Evolutionary conservation across 2,888 invertebrate genomes (phyloP), one percentile per base, ranked within the genome.

Genomic region (Pseudanteris insignis): DNA sequence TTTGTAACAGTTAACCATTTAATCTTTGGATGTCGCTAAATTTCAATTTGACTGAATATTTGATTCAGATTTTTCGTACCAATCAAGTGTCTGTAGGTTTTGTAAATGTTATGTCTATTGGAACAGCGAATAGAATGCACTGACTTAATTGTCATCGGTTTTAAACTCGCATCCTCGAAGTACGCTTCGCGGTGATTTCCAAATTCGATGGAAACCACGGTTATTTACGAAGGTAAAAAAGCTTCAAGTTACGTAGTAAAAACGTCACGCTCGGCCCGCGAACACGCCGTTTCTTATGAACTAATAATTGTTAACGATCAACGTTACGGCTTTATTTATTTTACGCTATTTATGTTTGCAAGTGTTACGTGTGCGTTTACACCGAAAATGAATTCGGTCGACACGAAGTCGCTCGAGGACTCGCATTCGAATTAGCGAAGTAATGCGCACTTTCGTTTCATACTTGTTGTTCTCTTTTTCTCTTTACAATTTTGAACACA

Each of bases 401-500:
- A 64, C 37, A 36, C 24, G 28, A 54, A 57, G 54, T 54, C 30
- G 30, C 26, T 57, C 38, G 36, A 57, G 46, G 47, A 15, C 36
- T 57, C 36, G 47, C 47, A 21, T 38, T 33, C 24, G 34, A 51
- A 44, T 50, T 36, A 2, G n/a, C n/a, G n/a, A 36, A 51, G 30
- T 44, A 28, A 53, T 28, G 26, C 47, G 41, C 41, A 25, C 33
- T 53, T 36, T 37, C 50, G 47, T 38, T 48, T 30, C 13, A 18
- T 30, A 43, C 12, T 34, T 44, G 37, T 43, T 61, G 5, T 12
- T 30, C 46, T 57, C 15, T 67, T 51, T 59, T 32, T 58, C 61
- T 64, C 43, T 64, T 54, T 50, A 50, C 64, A 60, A 50, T 66
- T 66, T 65, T 67, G 68, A 71, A 71, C 68, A 70, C 70, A 64